Conservation (phyloP, 2,888 invertebrate genomes). For the Mythimna albipuncta region DNA sequence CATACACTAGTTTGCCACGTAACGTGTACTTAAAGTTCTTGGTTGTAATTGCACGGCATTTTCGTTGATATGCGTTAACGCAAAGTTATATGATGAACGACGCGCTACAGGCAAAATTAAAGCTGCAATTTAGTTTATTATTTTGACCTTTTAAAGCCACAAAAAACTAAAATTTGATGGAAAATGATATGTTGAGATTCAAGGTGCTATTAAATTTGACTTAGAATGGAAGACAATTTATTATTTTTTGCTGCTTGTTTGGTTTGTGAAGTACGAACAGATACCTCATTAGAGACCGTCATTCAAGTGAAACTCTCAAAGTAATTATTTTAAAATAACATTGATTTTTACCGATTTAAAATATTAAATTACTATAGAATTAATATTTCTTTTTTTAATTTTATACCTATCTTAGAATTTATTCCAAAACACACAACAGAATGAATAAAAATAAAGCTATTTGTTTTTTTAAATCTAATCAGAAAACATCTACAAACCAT, state of each 20-base stretch:
- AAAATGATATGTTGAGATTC: slow-evolving; percentile 1
- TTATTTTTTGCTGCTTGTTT: slow-evolving; percentile 4
- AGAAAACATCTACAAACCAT: not conserved
- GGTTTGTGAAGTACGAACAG: not conserved
- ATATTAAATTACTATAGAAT: too few relatives aligned
- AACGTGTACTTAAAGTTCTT: slow-evolving; percentile 27
- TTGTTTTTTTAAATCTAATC: not conserved
- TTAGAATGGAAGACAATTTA: slow-evolving; percentile 31
- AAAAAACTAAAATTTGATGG: slow-evolving; percentile 26
- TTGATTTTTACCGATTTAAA: too few relatives aligned
- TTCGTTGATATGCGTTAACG: slow-evolving; percentile 8
- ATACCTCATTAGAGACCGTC: not conserved
- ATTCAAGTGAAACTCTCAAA: slow-evolving; percentile 8
- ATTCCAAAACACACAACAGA: too few relatives aligned
- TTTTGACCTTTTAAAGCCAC: slow-evolving; percentile 42
- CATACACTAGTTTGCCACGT: slow-evolving; percentile 22
- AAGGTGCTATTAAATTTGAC: slow-evolving; percentile 30
- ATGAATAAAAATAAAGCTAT: not conserved
- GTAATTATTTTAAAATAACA: not conserved
- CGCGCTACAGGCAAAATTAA: slow-evolving; percentile 18
- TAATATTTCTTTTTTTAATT: too few relatives aligned
- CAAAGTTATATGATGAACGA: slow-evolving; percentile 42
- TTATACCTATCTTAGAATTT: too few relatives aligned
- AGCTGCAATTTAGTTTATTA: slow-evolving; percentile 43
- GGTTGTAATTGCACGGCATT: slow-evolving; percentile 38